Base-by-base conservation (phyloP, 2,888 invertebrate species). In the Argyra leucocephala region DNA sequence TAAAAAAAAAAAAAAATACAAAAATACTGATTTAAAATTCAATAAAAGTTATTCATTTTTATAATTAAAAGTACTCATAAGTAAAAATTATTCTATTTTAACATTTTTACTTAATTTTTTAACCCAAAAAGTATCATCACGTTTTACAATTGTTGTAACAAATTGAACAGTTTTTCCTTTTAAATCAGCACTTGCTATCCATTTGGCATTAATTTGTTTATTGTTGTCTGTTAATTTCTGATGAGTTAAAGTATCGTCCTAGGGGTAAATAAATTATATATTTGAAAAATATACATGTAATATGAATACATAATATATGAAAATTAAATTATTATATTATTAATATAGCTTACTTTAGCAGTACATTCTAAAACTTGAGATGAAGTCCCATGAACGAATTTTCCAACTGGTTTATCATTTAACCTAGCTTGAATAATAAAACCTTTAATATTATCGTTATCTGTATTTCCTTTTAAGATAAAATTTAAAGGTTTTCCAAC, bases 111-210 rank as follows among this genome's bases (percentile, higher is more conserved):
- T 84, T 74, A 86, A 84, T 63, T 87, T 83, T 61, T 83, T 83
- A 4, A 86, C 87, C 89, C 89, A 90, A 80, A 86, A 90, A 18
- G 83, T 83, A 7, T 83, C 86, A n/a, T 88, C 88, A 74, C 86
- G 84, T 74, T 83, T 79, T 48, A 86, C 89, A 65, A 89, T 83
- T 57, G 89, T 89, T 21, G 83, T 86, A 73, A 87, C 86, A 78
- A 89, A 84, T 72, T 83, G 83, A 68, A 86, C 83, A 1, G 48
- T 48, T 69, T 83, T 82, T 68, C 83, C 87, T 73, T 83, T 84
- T 71, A 85, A 80, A 66, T 79, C 81, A 61, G 81, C 79, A 57
- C 89, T 88, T 12, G 89, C 83, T 65, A 82, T 83, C 89, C 89
- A 90, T 21, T 82, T 83, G 70, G 85, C 82, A 61, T 80, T 79